phyloP scores from a whole-genome alignment of 2,797 vertebrate species.

The Epinephelus malabaricus region DNA sequence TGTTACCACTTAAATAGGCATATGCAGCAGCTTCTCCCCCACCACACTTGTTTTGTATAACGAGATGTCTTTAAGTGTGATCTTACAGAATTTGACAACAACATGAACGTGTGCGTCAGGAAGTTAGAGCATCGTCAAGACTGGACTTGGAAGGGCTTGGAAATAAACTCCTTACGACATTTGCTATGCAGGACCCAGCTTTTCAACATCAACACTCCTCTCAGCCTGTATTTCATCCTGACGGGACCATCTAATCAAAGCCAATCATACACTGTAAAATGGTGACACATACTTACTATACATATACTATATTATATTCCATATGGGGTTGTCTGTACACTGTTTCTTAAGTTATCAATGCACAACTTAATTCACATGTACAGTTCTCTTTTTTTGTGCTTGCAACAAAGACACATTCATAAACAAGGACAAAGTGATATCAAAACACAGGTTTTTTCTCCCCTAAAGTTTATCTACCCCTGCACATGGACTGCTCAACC shows the following conservation, averaged over 20 bases:
- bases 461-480: neutral
- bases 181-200: neutral
- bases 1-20: neutral
- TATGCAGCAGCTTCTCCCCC: neutral
- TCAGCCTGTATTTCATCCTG: neutral
- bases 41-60: neutral
- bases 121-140: neutral
- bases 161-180: neutral
- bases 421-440: neutral
- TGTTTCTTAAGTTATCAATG: neutral
- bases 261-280: neutral
- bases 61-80: conserved; percentile 9
- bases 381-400: neutral
- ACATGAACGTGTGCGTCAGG: no score
- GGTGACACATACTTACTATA: neutral
- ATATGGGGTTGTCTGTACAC: neutral
- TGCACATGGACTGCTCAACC: neutral
- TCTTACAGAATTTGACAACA: conserved; percentile 4
- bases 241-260: neutral
- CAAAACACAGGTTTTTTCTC: neutral
- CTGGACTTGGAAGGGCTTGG: neutral
- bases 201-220: neutral
- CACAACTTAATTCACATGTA: neutral
- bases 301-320: no score
- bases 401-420: neutral